Evolutionary conservation across 1,140 invertebrate genomes (phyloP), one percentile per base, ranked within the genome.

Genomic region (Sogatella furcifera): DNA sequence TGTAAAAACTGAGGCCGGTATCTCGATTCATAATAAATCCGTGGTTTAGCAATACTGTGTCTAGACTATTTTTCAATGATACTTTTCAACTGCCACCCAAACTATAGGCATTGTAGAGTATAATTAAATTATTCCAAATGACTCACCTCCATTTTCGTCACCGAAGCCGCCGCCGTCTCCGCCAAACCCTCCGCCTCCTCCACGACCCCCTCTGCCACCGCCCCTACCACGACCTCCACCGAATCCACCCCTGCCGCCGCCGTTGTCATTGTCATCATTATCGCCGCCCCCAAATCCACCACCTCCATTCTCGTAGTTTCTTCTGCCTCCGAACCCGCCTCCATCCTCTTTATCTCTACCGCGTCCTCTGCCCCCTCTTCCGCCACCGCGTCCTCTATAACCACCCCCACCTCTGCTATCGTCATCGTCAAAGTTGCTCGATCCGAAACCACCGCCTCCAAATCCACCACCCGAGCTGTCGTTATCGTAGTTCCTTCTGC

Each of bases 311-410:
- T 43, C 17, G 19, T 21, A 11, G 14, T 14, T 19, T 9, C 17
- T 17, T 10, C 19, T 46, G 41, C 17, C 34, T 6, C 17, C n/a
- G n/a, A n/a, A n/a, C n/a, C n/a, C n/a, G 9, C 21, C 55, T 6
- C 24, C 19, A 31, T 34, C 28, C 24, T 19, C 21, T 2, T 5
- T 17, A 24, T 34, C 55, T 52, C 43, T 14, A n/a, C 61, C 41
- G 17, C 59, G 52, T 34, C 62, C 41, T 14, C 61, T 34, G 28
- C 65, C 19, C n/a, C 52, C 63, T 55, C 63, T 17, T 4, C 55
- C 55, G 24, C 46, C 62, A 34, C 62, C 60, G 19, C 60, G 57
- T n/a, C 63, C 64, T 28, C 59, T 55, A n/a, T 56, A 52, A 34
- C 62, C 43, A 43, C 49, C 46, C 21, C 55, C 59, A 55, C 62